Evolutionary conservation across 2,113 vertebrate genomes (phyloP).

Genomic region (Zonotrichia leucophrys): DNA sequence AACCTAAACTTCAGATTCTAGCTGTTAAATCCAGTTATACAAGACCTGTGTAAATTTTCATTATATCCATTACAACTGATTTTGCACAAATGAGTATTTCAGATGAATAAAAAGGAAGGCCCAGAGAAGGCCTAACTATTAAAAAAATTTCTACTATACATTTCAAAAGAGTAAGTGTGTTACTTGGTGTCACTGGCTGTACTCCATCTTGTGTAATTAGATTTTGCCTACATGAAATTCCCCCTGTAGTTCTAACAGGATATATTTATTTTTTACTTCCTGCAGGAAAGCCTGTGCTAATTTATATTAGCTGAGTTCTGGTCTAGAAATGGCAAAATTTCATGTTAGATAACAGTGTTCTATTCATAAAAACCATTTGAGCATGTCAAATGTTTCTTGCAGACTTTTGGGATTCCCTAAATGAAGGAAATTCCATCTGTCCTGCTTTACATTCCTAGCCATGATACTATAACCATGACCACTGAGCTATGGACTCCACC

Average conservation of each 20-base stretch:
- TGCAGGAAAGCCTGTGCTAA: not conserved
- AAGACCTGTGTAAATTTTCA: slow-evolving; percentile 50
- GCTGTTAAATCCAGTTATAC: not conserved
- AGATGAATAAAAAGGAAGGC: slow-evolving; percentile 21
- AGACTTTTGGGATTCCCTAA: not conserved
- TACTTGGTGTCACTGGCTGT: not conserved
- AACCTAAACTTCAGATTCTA: slow-evolving; percentile 14
- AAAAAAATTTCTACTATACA: not conserved
- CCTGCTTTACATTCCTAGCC: not conserved
- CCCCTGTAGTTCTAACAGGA: not conserved
- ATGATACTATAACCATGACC: not conserved
- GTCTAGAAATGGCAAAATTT: not conserved
- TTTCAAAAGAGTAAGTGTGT: not conserved
- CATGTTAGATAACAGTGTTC: not conserved
- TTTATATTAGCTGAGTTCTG: not conserved
- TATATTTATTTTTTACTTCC: slow-evolving; percentile 19
- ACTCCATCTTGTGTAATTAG: slow-evolving; percentile 1
- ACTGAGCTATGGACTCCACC: accelerated
- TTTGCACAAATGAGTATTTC: slow-evolving; percentile 29
- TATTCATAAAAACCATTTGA: not conserved
- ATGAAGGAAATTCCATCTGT: not conserved
- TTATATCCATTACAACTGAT: slow-evolving; percentile 28
- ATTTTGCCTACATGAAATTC: slow-evolving; percentile 37
- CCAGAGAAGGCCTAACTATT: not conserved
- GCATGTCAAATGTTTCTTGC: not conserved